phyloP scores from a whole-genome alignment of 2,113 vertebrate genomes.

The Hylia prasina region DNA sequence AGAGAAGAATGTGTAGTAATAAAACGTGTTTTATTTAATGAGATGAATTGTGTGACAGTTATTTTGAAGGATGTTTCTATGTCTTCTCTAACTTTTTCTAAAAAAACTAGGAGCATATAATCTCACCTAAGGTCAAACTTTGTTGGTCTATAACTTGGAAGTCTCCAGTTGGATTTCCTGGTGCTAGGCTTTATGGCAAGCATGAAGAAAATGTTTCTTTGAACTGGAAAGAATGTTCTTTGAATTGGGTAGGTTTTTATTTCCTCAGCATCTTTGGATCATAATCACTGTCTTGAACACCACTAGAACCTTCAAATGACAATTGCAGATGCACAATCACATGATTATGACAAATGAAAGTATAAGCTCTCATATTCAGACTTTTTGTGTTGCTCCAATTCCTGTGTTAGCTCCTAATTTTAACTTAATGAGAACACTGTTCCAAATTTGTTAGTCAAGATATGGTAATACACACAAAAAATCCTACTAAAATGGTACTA shows the following conservation, averaged over 20 bases:
- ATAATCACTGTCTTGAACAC: neutral
- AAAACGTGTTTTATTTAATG: neutral
- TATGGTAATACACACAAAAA: neutral
- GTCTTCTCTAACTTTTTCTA: neutral
- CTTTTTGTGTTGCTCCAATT: neutral
- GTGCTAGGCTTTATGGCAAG: neutral
- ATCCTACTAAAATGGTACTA: neutral
- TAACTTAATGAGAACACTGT: neutral
- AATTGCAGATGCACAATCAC: neutral
- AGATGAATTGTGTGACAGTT: neutral
- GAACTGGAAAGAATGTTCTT: neutral
- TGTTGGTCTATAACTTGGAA: neutral
- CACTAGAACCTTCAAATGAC: neutral
- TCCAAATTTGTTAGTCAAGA: neutral
- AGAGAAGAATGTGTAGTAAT: neutral
- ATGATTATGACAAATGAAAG: neutral
- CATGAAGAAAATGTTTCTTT: neutral
- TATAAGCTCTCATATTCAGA: neutral
- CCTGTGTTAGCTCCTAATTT: neutral
- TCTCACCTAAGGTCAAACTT: neutral
- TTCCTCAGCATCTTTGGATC: neutral
- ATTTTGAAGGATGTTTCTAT: neutral
- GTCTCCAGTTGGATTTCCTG: neutral
- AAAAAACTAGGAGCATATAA: neutral
- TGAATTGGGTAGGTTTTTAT: neutral